Evolutionary conservation across 2,113 vertebrate species (phyloP).

Genomic region (Ptyas mucosa): DNA sequence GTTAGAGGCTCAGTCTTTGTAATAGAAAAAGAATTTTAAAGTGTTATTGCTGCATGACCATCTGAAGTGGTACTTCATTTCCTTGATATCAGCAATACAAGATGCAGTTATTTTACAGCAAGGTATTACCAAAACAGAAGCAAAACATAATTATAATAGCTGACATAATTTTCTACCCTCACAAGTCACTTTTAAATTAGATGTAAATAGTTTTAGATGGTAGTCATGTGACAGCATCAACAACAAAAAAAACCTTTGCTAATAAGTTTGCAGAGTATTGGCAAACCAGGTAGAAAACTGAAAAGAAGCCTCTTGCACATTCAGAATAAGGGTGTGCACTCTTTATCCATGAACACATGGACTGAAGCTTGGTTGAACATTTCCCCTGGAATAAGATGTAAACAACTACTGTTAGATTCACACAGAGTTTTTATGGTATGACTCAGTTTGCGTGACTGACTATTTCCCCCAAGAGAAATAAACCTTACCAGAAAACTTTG

Average conservation of each 20-base stretch:
- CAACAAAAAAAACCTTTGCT: neutral
- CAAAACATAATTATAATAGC: conserved; percentile 18
- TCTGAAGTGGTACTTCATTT: conserved; percentile 35
- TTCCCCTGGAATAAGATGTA: neutral
- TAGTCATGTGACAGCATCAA: neutral
- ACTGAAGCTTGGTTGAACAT: neutral
- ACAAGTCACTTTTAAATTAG: neutral
- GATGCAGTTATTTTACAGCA: neutral
- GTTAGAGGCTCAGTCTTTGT: conserved; percentile 47
- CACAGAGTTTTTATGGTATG: neutral
- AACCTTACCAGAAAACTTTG: conserved; percentile 36
- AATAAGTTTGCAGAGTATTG: conserved; percentile 51
- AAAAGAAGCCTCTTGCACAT: conserved; percentile 49
- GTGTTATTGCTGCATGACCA: conserved; percentile 63
- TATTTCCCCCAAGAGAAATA: conserved; percentile 35
- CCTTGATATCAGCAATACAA: conserved; percentile 51
- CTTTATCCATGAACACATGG: neutral
- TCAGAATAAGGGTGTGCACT: conserved; percentile 37
- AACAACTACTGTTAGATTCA: neutral
- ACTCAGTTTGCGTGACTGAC: conserved; percentile 3
- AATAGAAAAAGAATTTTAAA: conserved; percentile 43
- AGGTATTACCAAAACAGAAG: neutral
- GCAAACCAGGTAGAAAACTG: conserved; percentile 42
- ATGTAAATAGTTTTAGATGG: conserved; percentile 13
- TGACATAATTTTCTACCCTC: conserved; percentile 42